These are phyloP conservation scores for Hypotaenidia philippensis DNA, from an alignment of 2,797 vertebrate genomes.

Conservation along the genomic window DNA sequence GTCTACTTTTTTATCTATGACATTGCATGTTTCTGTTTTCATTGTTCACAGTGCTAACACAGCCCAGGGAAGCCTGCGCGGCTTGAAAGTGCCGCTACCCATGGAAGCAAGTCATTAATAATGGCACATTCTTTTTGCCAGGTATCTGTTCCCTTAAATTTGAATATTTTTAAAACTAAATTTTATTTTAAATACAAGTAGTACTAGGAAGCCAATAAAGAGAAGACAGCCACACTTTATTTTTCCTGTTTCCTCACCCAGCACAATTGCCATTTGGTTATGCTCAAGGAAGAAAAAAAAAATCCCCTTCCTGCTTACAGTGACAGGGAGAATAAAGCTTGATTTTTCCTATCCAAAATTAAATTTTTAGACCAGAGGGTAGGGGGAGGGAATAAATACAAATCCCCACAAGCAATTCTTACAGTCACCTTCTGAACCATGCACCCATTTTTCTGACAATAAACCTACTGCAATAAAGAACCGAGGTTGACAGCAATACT, in stretches of 20 bases:
- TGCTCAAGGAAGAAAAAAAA: neutral
- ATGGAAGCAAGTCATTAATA: neutral
- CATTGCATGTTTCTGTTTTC: slow-evolving; percentile 37
- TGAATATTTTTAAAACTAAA: neutral
- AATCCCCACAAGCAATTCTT: neutral
- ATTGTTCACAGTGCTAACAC: neutral
- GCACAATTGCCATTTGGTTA: neutral
- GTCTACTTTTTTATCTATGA: slow-evolving; percentile 14
- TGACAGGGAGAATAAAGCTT: neutral
- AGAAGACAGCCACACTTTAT: neutral
- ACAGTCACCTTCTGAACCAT: slow-evolving; percentile 32
- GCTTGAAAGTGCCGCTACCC: neutral
- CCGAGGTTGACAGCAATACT: slow-evolving; percentile 11
- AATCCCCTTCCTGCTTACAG: neutral
- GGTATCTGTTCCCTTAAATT: neutral
- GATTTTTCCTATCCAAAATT: neutral
- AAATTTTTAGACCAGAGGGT: neutral
- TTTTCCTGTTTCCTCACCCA: neutral
- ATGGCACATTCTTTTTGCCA: neutral
- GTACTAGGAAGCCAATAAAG: neutral
- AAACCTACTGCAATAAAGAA: slow-evolving; percentile 3
- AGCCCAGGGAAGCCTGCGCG: neutral
- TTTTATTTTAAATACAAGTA: neutral
- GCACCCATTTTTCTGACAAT: slow-evolving; percentile 32
- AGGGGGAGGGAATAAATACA: neutral